Evolutionary conservation across 2,797 vertebrate genomes (phyloP).

Genomic region (Parambassis ranga): DNA sequence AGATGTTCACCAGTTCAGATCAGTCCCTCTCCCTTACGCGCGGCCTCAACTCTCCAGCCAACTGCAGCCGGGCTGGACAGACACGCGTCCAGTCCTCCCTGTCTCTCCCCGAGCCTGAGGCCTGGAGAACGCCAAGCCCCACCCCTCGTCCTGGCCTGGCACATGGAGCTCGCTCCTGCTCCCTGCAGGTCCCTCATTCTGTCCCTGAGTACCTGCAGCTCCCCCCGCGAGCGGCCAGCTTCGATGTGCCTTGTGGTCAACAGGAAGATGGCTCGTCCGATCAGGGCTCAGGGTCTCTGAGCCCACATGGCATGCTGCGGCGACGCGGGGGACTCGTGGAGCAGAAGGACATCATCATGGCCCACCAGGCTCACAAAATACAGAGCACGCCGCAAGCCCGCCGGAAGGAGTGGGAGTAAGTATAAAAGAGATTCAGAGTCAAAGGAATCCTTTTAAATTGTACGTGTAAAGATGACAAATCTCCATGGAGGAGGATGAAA

Average conservation of each 20-base stretch:
- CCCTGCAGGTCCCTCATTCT: conserved; percentile 82
- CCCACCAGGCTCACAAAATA: conserved; percentile 88
- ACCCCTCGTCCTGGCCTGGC: conserved; percentile 69
- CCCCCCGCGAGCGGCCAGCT: conserved; percentile 80
- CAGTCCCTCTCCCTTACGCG: conserved; percentile 67
- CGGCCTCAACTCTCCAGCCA: conserved; percentile 42
- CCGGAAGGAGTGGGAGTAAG: conserved; percentile 90
- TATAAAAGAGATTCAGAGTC: conserved; percentile 64
- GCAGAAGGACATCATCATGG: conserved; percentile 86
- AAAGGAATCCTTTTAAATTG: conserved; percentile 53
- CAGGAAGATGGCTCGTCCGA: conserved; percentile 64
- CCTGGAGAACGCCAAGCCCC: conserved; percentile 73
- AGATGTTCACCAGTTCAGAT: conserved; percentile 82
- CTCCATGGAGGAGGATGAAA: conserved; percentile 49
- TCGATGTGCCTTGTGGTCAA: conserved; percentile 77
- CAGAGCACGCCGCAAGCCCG: conserved; percentile 87
- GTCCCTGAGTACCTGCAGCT: conserved; percentile 75
- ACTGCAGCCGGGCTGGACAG: conserved; percentile 13
- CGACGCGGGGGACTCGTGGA: conserved; percentile 85
- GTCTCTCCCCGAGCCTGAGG: conserved; percentile 85
- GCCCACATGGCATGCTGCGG: conserved; percentile 72
- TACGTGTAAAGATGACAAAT: conserved; percentile 54
- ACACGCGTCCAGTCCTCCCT: conserved; percentile 77
- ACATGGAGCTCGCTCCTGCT: conserved; percentile 81
- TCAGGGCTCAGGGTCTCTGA: conserved; percentile 69